Base-by-base conservation (phyloP, 2,797 vertebrate species). In the Pantherophis alleghaniensis region DNA sequence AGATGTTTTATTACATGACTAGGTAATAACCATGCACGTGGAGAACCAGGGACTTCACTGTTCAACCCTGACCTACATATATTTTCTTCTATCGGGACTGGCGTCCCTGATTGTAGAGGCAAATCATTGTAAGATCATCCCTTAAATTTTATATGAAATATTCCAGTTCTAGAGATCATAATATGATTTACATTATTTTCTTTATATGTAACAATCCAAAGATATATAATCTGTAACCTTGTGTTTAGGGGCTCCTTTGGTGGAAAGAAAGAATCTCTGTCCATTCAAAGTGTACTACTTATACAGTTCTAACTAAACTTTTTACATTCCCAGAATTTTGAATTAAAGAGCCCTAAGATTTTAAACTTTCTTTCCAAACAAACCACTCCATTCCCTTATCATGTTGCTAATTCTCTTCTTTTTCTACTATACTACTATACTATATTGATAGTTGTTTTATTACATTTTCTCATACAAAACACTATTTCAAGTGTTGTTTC, bases 401-500 rank as follows among this genome's bases (percentile, higher is more conserved):
- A 88, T 59, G 66, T 87, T 87, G 18, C 4, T 32, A 61, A 53
- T 3, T 61, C 9, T 53, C 26, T 92, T 56, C 47, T 90, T 86
- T 12, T 55, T 86, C n/a, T 60, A n/a, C 1, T 16, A 10, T 83
- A 16, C 60, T 69, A 3, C 7, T 1, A 28, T 47, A 37, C 37
- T 37, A 59, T 79, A 20, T 42, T 83, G 20, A 83, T 83, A 83
- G 32, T 47, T 47, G 74, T 42, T 83, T 42, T 91, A 0, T 32
- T 4, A 7, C 14, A 0, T 0, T 0, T 51, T 91, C 91, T 91
- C 1, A 83, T 28, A 0, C 3, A 12, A 42, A 24, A 13, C 11
- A 0, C 86, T 0, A 59, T 53, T 32, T 92, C 89, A 24, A 14
- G 59, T 86, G 56, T 3, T 53, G 20, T 87, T 63, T 89, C n/a